Conservation (phyloP, 2,113 vertebrate species). For the Lota lota region DNA sequence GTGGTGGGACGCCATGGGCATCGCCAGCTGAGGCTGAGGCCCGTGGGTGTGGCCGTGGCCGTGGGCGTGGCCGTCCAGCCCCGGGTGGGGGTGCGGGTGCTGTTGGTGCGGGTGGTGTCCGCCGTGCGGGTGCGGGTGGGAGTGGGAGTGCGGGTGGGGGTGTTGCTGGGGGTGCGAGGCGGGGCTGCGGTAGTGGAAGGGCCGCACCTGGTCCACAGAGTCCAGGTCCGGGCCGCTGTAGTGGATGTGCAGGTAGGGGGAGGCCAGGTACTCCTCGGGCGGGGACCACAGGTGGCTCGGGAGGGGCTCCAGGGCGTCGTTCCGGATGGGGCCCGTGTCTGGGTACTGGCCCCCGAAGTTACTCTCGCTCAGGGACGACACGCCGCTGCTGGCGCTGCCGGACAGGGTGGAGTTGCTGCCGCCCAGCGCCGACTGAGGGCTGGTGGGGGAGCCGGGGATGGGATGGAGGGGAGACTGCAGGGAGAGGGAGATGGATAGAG, state of each 20-base stretch:
- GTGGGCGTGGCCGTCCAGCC: slow-evolving; percentile 76
- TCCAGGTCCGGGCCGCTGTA: slow-evolving; percentile 90
- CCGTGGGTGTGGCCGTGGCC: slow-evolving; percentile 71
- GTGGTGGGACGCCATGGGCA: slow-evolving; percentile 4
- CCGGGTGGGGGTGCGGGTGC: slow-evolving; percentile 67
- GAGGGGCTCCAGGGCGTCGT: slow-evolving; percentile 89
- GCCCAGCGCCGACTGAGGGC: slow-evolving; percentile 89
- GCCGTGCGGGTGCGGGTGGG: slow-evolving; percentile 90
- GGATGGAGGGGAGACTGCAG: slow-evolving; percentile 90
- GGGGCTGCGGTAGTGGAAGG: slow-evolving; percentile 92
- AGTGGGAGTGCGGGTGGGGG: slow-evolving; percentile 66
- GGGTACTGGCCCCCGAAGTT: slow-evolving; percentile 80
- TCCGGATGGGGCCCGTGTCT: slow-evolving; percentile 79
- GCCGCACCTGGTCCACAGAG: slow-evolving; percentile 84
- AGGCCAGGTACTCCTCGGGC: slow-evolving; percentile 84
- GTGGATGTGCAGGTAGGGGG: slow-evolving; percentile 90
- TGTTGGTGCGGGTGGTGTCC: slow-evolving; percentile 76
- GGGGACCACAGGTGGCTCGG: slow-evolving; percentile 89
- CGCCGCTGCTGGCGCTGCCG: slow-evolving; percentile 93
- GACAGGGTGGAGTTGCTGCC: slow-evolving; percentile 95
- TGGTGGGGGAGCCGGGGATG: slow-evolving; percentile 92
- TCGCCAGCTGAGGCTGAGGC: slow-evolving; percentile 49
- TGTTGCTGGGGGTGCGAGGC: slow-evolving; percentile 80
- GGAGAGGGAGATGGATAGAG: slow-evolving; percentile 27
- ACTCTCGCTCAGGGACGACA: slow-evolving; percentile 93